Percentiles rank a stretch among this genome's conserved stretches.
Conservation (phyloP, 2,888 invertebrate genomes). For the Coronaproctus castanopsis region DNA sequence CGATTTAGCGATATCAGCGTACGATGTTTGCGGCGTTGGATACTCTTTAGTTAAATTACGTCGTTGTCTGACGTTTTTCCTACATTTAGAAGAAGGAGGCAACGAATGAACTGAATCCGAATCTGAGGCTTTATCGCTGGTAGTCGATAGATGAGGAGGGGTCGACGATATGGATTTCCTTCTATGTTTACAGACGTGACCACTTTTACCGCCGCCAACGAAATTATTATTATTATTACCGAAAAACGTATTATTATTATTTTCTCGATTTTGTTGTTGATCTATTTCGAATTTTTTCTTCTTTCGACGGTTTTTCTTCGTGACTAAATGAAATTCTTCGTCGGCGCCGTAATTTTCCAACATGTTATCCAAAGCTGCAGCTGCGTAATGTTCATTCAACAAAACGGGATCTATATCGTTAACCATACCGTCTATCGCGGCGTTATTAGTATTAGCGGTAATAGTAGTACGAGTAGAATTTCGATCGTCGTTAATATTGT, state of each 20-base stretch:
- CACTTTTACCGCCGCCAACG: background rate
- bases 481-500: background rate
- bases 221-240: background rate
- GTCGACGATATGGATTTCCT: slow-evolving; percentile 54
- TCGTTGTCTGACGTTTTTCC: slow-evolving; percentile 15
- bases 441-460: background rate
- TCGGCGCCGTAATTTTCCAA: slow-evolving; percentile 3
- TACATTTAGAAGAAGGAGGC: slow-evolving; percentile 32
- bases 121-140: slow-evolving; percentile 48
- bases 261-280: slow-evolving; percentile 5
- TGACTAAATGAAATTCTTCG: slow-evolving; percentile 57
- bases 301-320: slow-evolving; percentile 58
- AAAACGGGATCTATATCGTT: background rate
- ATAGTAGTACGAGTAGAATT: background rate
- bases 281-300: slow-evolving; percentile 34
- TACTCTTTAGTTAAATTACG: slow-evolving; percentile 21
- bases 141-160: slow-evolving; percentile 38
- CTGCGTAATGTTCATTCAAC: background rate
- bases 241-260: background rate
- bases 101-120: slow-evolving; percentile 68
- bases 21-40: slow-evolving; percentile 39
- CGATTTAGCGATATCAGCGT: slow-evolving; percentile 57
- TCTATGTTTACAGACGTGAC: slow-evolving; percentile 23
- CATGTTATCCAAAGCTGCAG: slow-evolving; percentile 1
- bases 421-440: background rate